Evolutionary conservation across 2,113 vertebrate genomes (phyloP).

Genomic region (Xerus inauris): DNA sequence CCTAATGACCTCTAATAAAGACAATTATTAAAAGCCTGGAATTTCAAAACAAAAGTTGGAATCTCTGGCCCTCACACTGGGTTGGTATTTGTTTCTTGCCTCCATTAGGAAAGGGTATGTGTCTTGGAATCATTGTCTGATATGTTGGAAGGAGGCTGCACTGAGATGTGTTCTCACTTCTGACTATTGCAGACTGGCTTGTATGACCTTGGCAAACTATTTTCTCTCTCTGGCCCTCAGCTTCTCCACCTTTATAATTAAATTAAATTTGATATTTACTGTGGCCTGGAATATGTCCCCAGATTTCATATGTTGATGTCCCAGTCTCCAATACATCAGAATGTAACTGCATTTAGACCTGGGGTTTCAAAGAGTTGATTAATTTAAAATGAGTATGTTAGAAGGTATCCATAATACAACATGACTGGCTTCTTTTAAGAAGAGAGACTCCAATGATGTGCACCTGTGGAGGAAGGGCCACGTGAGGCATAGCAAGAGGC

Average conservation of each 20-base stretch:
- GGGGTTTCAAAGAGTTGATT: background rate
- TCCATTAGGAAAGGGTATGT: background rate
- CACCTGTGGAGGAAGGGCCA: background rate
- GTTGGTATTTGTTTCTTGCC: background rate
- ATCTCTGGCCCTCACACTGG: background rate
- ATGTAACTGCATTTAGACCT: background rate
- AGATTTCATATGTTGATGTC: background rate
- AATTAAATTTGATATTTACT: background rate
- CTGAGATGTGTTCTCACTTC: background rate
- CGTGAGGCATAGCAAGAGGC: background rate
- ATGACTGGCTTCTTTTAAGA: background rate
- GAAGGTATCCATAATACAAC: background rate
- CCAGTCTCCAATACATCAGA: background rate
- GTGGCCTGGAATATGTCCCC: background rate
- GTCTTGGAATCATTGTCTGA: background rate
- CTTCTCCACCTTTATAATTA: background rate
- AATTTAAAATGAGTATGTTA: slow-evolving; percentile 8
- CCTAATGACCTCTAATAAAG: background rate
- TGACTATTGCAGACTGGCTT: background rate
- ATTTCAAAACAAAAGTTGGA: background rate
- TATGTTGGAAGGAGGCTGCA: background rate
- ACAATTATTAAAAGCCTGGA: background rate
- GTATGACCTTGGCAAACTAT: background rate
- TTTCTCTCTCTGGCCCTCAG: background rate
- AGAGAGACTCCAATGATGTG: background rate